A percentile compares a stretch with the other conserved stretches of the same genome.
Evolutionary conservation across 1,140 invertebrate genomes (phyloP).

Genomic region (Holotrichia oblita): DNA sequence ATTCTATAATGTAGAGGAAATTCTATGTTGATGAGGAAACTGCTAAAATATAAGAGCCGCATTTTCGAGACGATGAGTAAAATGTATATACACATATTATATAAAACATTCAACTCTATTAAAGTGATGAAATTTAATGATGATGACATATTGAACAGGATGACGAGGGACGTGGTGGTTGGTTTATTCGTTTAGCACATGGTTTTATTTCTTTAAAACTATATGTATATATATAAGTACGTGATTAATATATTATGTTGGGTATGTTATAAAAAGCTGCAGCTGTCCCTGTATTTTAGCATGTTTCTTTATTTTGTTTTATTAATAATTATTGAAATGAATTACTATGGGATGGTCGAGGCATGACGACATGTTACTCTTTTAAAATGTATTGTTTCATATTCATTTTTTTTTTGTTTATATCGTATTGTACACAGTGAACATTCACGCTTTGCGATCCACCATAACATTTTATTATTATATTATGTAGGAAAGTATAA

Average conservation of each 20-base stretch:
- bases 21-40: constrained; percentile 15
- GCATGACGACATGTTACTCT: constrained; percentile 44
- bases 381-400: constrained; percentile 44
- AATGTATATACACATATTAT: not conserved
- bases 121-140: not conserved
- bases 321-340: not conserved
- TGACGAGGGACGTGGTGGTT: not conserved
- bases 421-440: constrained; percentile 10
- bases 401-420: not conserved
- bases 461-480: constrained; percentile 22
- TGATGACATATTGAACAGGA: not conserved
- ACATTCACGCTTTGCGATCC: constrained; percentile 42
- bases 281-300: constrained; percentile 38
- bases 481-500: constrained; percentile 57
- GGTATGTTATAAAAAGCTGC: constrained; percentile 21
- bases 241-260: not conserved
- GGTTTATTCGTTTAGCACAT: not conserved
- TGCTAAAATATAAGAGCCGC: constrained; percentile 35
- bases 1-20: constrained; percentile 52
- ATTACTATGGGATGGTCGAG: constrained; percentile 51
- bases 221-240: not conserved
- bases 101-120: not conserved
- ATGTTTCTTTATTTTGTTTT: constrained; percentile 12
- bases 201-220: not conserved
- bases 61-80: constrained; percentile 5